A percentile compares a stretch with the other conserved stretches of the same genome.
phyloP scores from a whole-genome alignment of 2,797 vertebrate genomes.

The Syngnathus acus region DNA sequence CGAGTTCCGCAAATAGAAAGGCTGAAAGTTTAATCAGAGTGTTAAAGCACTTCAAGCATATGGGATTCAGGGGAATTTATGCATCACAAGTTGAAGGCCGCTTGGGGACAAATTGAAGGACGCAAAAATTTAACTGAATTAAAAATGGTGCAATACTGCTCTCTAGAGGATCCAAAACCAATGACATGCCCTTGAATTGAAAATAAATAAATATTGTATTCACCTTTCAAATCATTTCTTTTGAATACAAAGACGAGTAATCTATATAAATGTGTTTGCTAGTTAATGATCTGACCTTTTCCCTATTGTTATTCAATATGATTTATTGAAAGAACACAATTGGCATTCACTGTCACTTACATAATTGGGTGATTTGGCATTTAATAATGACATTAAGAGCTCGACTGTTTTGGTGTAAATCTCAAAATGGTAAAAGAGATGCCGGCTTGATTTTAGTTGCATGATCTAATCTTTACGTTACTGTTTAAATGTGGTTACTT shows the following conservation, averaged over 20 bases:
- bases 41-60: not conserved
- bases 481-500: not conserved
- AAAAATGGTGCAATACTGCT: not conserved
- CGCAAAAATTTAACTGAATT: not conserved
- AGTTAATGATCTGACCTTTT: not conserved
- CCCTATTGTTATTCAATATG: not conserved
- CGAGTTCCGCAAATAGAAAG: constrained; percentile 33
- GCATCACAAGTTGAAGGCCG: not conserved
- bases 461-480: not conserved
- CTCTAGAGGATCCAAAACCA: not conserved
- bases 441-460: not conserved
- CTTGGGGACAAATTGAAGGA: not conserved
- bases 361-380: not conserved
- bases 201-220: not conserved
- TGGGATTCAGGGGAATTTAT: not conserved
- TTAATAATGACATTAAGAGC: not conserved
- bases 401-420: not conserved
- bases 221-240: not conserved
- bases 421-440: too few relatives aligned
- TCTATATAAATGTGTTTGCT: not conserved
- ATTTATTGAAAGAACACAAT: not conserved
- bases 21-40: constrained; percentile 17
- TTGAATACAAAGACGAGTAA: not conserved
- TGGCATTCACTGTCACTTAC: not conserved
- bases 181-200: not conserved